Conservation (phyloP, 2,113 vertebrate genomes). For the Vulpes vulpes region DNA sequence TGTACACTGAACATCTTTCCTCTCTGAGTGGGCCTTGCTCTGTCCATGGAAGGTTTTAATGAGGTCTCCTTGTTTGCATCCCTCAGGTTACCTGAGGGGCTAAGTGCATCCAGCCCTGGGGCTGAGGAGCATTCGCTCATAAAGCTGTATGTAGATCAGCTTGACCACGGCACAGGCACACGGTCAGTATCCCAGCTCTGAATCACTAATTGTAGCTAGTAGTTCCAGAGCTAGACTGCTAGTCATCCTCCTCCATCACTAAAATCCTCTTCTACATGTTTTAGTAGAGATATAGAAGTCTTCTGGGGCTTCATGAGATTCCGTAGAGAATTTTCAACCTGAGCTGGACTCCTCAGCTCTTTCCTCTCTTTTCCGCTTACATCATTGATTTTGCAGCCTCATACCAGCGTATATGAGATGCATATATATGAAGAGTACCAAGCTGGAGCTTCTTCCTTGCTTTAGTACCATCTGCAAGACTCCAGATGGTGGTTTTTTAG, state of each 20-base stretch:
- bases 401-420: not conserved
- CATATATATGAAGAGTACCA: not conserved
- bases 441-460: not conserved
- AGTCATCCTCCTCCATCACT: constrained; percentile 66
- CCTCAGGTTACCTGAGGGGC: constrained; percentile 88
- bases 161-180: constrained; percentile 85
- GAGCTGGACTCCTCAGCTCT: constrained; percentile 70
- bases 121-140: constrained; percentile 89
- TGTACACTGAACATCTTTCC: constrained; percentile 50
- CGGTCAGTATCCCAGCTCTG: constrained; percentile 88
- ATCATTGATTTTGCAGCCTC: constrained; percentile 47
- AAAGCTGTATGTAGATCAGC: constrained; percentile 90
- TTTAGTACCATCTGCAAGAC: constrained; percentile 34
- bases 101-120: constrained; percentile 86
- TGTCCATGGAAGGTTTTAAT: constrained; percentile 82
- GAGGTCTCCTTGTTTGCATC: constrained; percentile 86
- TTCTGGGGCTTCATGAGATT: constrained; percentile 75
- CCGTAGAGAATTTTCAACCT: constrained; percentile 75
- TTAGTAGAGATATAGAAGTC: constrained; percentile 51
- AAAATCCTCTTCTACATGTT: constrained; percentile 66
- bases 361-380: constrained; percentile 67
- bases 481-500: constrained; percentile 30
- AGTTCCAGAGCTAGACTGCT: constrained; percentile 82
- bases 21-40: constrained; percentile 79
- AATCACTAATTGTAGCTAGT: constrained; percentile 82